Conservation (phyloP, 2,888 invertebrate species). For the Drosophila testacea region DNA sequence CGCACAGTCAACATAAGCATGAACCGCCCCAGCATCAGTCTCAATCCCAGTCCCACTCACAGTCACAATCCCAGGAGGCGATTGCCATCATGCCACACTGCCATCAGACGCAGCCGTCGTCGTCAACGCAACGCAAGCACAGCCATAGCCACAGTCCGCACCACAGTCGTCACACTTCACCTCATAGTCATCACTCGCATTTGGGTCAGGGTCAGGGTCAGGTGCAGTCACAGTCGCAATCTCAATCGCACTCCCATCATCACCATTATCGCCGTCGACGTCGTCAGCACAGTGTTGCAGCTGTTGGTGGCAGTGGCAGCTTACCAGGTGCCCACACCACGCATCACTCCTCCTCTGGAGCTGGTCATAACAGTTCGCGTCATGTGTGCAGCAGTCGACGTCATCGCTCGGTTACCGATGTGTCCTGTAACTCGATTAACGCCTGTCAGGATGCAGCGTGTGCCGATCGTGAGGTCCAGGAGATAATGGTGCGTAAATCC, state of each 20-base stretch:
- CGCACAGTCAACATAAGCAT: slow-evolving; percentile 54
- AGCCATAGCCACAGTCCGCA: slow-evolving; percentile 76
- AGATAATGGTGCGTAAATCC: slow-evolving; percentile 83
- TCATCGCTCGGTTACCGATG: slow-evolving; percentile 84
- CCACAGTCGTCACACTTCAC: slow-evolving; percentile 81
- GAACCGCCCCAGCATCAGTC: slow-evolving; percentile 48
- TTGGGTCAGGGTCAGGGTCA: slow-evolving; percentile 33
- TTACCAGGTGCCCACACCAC: slow-evolving; percentile 73
- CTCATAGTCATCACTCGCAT: slow-evolving; percentile 77
- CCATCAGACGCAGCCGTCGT: slow-evolving; percentile 66
- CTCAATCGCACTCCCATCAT: slow-evolving; percentile 69
- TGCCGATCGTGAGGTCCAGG: slow-evolving; percentile 83
- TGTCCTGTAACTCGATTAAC: slow-evolving; percentile 81
- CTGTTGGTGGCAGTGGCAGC: slow-evolving; percentile 73
- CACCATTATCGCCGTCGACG: slow-evolving; percentile 69
- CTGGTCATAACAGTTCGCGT: slow-evolving; percentile 30
- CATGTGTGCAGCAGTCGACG: slow-evolving; percentile 79
- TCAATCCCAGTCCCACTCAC: slow-evolving; percentile 16
- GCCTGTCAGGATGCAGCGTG: slow-evolving; percentile 82
- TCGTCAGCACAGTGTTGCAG: slow-evolving; percentile 61
- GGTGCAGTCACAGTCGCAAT: slow-evolving; percentile 57
- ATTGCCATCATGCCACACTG: slow-evolving; percentile 64
- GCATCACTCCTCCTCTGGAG: slow-evolving; percentile 49
- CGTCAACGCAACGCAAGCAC: slow-evolving; percentile 59
- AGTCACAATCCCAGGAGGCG: slow-evolving; percentile 39